A percentile compares a stretch with the other conserved stretches of the same genome.
phyloP scores from a whole-genome alignment of 2,888 invertebrate genomes.

The Cremastinae sp. region DNA sequence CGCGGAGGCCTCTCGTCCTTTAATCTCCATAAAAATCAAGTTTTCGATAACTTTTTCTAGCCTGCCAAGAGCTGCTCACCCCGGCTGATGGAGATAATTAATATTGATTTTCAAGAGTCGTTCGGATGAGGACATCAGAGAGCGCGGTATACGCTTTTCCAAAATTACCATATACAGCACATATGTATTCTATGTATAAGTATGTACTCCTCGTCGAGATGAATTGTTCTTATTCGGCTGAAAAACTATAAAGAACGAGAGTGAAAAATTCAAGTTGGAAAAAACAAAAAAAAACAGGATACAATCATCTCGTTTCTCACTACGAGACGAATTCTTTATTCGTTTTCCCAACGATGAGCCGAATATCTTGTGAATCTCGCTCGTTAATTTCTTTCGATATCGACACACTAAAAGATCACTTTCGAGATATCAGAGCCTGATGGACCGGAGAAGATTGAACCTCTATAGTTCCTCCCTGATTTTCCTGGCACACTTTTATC shows the following conservation, averaged over 20 bases:
- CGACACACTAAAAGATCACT: slow-evolving; percentile 54
- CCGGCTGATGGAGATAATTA: slow-evolving; percentile 48
- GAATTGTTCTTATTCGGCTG: too few relatives aligned
- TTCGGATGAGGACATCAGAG: neutral
- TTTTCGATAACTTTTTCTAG: slow-evolving; percentile 50
- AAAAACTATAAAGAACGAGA: too few relatives aligned
- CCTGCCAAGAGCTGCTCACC: slow-evolving; percentile 24
- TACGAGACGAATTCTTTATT: slow-evolving; percentile 59
- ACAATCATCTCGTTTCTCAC: slow-evolving; percentile 37
- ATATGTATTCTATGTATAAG: too few relatives aligned
- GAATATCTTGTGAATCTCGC: slow-evolving; percentile 19
- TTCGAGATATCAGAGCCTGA: slow-evolving; percentile 26
- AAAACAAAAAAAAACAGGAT: too few relatives aligned
- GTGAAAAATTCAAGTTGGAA: too few relatives aligned
- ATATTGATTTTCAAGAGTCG: slow-evolving; percentile 40
- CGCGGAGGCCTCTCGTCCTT: slow-evolving; percentile 26
- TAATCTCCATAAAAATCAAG: slow-evolving; percentile 56
- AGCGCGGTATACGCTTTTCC: neutral
- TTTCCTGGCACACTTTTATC: slow-evolving; percentile 11
- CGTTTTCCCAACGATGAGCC: slow-evolving; percentile 15
- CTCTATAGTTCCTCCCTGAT: slow-evolving; percentile 2
- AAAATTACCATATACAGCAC: slow-evolving; percentile 1
- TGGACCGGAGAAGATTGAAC: slow-evolving; percentile 50
- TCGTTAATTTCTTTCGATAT: slow-evolving; percentile 54
- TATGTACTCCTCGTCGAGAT: too few relatives aligned